Conservation (phyloP, 1,140 invertebrate genomes). For the Nephotettix cincticeps region DNA sequence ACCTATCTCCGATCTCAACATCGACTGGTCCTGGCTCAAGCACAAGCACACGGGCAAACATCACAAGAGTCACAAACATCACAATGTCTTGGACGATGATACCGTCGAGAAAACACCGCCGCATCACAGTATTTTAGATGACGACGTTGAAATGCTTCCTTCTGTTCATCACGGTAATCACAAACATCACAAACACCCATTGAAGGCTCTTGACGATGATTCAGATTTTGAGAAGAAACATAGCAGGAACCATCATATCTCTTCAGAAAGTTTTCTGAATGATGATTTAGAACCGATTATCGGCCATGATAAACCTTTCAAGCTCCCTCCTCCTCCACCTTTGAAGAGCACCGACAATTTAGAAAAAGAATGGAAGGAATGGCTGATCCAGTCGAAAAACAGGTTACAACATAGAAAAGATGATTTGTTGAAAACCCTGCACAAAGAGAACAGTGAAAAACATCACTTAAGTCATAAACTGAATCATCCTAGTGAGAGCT, state of each 20-base stretch:
- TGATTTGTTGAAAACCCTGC: slow-evolving; percentile 33
- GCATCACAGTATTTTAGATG: slow-evolving; percentile 23
- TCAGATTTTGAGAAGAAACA: slow-evolving; percentile 21
- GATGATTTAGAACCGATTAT: slow-evolving; percentile 10
- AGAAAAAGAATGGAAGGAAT: slow-evolving; percentile 32
- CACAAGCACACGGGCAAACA: slow-evolving; percentile 1
- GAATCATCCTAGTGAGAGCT: not conserved
- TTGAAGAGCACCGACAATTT: not conserved
- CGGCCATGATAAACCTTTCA: not conserved
- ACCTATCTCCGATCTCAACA: slow-evolving; percentile 55
- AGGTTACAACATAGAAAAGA: slow-evolving; percentile 34
- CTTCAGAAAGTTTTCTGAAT: slow-evolving; percentile 1
- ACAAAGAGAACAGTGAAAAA: slow-evolving; percentile 20
- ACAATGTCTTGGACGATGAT: slow-evolving; percentile 21
- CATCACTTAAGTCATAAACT: slow-evolving; percentile 10
- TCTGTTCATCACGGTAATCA: not conserved
- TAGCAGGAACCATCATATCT: slow-evolving; percentile 6
- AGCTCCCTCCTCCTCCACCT: slow-evolving; percentile 4
- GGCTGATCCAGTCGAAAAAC: slow-evolving; percentile 31
- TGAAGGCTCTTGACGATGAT: not conserved
- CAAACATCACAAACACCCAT: slow-evolving; percentile 6
- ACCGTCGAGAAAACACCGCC: not conserved
- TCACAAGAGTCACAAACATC: slow-evolving; percentile 27
- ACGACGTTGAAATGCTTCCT: not conserved
- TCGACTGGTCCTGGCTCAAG: slow-evolving; percentile 52